Evolutionary conservation across 1,140 invertebrate species (phyloP).

Genomic region (Drosophila lowei): DNA sequence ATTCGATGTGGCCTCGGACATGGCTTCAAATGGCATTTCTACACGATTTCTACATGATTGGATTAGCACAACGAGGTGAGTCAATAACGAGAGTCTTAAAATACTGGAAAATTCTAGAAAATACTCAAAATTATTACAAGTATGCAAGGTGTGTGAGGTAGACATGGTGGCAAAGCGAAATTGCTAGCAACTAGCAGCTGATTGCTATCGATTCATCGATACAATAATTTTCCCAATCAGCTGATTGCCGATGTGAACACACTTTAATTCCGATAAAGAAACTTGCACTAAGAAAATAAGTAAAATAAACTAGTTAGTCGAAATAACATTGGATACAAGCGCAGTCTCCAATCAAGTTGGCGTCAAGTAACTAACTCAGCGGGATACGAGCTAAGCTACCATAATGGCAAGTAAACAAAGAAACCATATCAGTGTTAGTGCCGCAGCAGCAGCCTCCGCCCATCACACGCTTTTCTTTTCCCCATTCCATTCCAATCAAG

Average conservation of each 20-base stretch:
- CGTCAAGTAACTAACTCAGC: conserved; percentile 11
- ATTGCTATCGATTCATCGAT: conserved; percentile 26
- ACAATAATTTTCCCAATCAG: conserved; percentile 25
- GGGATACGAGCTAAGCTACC: conserved; percentile 15
- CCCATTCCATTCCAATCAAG: too few relatives aligned
- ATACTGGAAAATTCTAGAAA: too few relatives aligned
- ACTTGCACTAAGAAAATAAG: conserved; percentile 51
- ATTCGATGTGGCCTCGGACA: too few relatives aligned
- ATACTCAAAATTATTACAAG: too few relatives aligned
- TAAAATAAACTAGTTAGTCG: conserved; percentile 41
- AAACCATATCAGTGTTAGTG: conserved; percentile 46
- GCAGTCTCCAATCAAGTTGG: conserved; percentile 6
- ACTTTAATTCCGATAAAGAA: conserved; percentile 65
- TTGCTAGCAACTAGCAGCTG: conserved; percentile 16
- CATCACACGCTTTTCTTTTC: conserved; percentile 1
- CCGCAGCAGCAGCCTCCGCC: conserved; percentile 16
- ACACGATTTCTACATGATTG: too few relatives aligned
- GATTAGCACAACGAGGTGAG: too few relatives aligned
- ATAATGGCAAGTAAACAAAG: conserved; percentile 71
- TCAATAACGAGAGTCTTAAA: too few relatives aligned
- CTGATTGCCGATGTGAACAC: conserved; percentile 64
- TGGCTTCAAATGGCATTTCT: too few relatives aligned
- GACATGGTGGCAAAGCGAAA: too few relatives aligned
- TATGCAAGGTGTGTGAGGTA: too few relatives aligned
- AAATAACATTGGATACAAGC: conserved; percentile 5